phyloP scores from a whole-genome alignment of 2,113 vertebrate genomes.

The Trematomus loennbergii region DNA sequence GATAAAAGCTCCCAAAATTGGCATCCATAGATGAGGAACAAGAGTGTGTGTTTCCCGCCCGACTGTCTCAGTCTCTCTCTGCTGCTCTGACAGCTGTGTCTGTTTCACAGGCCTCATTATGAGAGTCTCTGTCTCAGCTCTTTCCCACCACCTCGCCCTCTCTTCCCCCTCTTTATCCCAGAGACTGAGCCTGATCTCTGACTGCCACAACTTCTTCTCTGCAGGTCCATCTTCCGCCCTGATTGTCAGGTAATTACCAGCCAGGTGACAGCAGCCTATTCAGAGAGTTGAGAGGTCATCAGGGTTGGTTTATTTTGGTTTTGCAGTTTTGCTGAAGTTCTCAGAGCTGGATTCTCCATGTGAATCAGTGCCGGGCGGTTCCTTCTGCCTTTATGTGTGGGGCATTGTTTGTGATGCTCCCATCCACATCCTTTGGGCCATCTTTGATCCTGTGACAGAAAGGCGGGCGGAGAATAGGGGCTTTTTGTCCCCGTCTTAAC shows the following conservation, averaged over 20 bases:
- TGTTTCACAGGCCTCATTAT: conserved; percentile 69
- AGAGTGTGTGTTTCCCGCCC: conserved; percentile 47
- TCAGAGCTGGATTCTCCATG: conserved; percentile 2
- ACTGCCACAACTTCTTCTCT: conserved; percentile 52
- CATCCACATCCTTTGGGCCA: conserved; percentile 40
- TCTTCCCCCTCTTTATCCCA: conserved; percentile 27
- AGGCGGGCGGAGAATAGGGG: conserved; percentile 10
- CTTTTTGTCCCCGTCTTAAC: conserved; percentile 45
- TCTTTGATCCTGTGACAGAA: conserved; percentile 57
- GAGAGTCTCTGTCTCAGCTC: conserved; percentile 40
- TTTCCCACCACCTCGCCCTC: conserved; percentile 17
- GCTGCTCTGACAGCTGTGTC: conserved; percentile 65
- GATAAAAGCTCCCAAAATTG: conserved; percentile 68
- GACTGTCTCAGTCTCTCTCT: conserved; percentile 39
- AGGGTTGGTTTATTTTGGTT: conserved; percentile 21
- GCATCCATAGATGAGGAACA: conserved; percentile 45
- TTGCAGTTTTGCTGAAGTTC: conserved; percentile 47
- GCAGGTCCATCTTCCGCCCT: conserved; percentile 53
- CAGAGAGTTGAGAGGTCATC: conserved; percentile 67
- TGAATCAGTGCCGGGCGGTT: conserved; percentile 37
- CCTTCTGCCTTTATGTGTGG: conserved; percentile 7
- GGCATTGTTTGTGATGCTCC: conserved; percentile 33
- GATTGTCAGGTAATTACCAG: conserved; percentile 80
- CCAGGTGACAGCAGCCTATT: conserved; percentile 73
- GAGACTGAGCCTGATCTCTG: conserved; percentile 52